Percentiles rank a stretch among this genome's conserved stretches.
Conservation (phyloP, 2,888 invertebrate genomes). For the Hyposoter dolosus region DNA sequence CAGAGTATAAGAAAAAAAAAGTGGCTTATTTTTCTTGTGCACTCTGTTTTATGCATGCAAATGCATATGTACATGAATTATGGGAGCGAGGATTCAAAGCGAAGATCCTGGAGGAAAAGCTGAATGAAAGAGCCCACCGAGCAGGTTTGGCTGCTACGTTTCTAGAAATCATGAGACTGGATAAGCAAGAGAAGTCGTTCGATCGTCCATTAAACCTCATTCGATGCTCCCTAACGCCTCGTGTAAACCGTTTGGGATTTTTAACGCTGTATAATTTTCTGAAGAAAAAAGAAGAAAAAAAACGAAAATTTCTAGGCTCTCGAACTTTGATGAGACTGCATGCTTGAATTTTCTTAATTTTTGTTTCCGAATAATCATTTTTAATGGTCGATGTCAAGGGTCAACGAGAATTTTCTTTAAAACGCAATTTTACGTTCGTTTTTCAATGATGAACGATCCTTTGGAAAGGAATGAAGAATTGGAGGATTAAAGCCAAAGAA, state of each 20-base stretch:
- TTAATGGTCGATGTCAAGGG: no score
- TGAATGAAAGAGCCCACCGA: not conserved
- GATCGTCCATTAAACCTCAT: slow-evolving; percentile 60
- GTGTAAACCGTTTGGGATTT: slow-evolving; percentile 44
- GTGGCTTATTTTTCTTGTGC: slow-evolving; percentile 21
- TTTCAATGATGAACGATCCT: no score
- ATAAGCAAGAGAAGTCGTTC: slow-evolving; percentile 50
- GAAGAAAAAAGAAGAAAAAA: no score
- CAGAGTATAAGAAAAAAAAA: slow-evolving; percentile 15
- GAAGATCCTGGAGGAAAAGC: not conserved
- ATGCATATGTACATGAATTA: not conserved
- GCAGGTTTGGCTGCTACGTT: slow-evolving; percentile 25
- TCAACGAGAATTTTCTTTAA: no score
- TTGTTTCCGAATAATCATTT: not conserved
- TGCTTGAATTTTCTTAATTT: not conserved
- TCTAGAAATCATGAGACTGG: slow-evolving; percentile 22
- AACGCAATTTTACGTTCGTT: no score
- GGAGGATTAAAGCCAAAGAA: no score
- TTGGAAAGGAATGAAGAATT: no score
- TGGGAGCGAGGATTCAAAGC: not conserved
- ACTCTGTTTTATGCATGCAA: not conserved
- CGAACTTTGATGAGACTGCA: not conserved
- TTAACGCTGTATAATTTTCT: slow-evolving; percentile 41
- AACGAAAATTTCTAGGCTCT: not conserved
- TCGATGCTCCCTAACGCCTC: slow-evolving; percentile 50